A percentile compares a stretch with the other conserved stretches of the same genome.
Evolutionary conservation across 2,888 invertebrate genomes (phyloP).

Genomic region (Caradrina clavipalpis): DNA sequence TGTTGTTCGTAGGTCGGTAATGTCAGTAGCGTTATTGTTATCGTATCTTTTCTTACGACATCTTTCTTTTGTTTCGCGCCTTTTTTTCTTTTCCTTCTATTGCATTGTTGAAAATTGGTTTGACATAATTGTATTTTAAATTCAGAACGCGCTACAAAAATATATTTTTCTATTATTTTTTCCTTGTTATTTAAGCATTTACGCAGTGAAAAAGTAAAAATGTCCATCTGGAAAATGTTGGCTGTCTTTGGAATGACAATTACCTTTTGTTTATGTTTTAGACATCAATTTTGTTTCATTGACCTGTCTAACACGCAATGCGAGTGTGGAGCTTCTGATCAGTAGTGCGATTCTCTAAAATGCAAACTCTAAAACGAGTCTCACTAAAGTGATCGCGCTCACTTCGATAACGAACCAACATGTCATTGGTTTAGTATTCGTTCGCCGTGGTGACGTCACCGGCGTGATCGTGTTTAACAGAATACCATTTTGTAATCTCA

Average conservation of each 20-base stretch:
- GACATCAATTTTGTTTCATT: too few species aligned
- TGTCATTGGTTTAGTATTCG: too few species aligned
- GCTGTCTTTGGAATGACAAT: slow-evolving; percentile 3
- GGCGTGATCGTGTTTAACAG: too few species aligned
- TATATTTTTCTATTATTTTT: not conserved
- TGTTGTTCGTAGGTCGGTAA: slow-evolving; percentile 42
- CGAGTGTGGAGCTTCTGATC: too few species aligned
- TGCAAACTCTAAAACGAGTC: too few species aligned
- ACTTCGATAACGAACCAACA: too few species aligned
- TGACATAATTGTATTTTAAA: slow-evolving; percentile 36
- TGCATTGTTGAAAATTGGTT: slow-evolving; percentile 27
- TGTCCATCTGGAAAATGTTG: not conserved
- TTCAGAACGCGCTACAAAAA: slow-evolving; percentile 2
- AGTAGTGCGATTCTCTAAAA: too few species aligned
- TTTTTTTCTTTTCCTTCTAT: slow-evolving; percentile 7
- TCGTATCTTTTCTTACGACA: slow-evolving; percentile 13
- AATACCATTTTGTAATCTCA: too few species aligned
- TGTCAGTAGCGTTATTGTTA: slow-evolving; percentile 55
- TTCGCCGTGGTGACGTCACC: too few species aligned
- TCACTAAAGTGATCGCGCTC: too few species aligned
- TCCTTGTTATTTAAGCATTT: not conserved
- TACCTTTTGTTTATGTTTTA: too few species aligned
- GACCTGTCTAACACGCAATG: too few species aligned
- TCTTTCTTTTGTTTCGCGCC: slow-evolving; percentile 13
- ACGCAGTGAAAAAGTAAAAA: not conserved